These are phyloP conservation scores for Halcyon chelicuti DNA, from an alignment of 2,797 vertebrate species.

Conservation along the genomic window DNA sequence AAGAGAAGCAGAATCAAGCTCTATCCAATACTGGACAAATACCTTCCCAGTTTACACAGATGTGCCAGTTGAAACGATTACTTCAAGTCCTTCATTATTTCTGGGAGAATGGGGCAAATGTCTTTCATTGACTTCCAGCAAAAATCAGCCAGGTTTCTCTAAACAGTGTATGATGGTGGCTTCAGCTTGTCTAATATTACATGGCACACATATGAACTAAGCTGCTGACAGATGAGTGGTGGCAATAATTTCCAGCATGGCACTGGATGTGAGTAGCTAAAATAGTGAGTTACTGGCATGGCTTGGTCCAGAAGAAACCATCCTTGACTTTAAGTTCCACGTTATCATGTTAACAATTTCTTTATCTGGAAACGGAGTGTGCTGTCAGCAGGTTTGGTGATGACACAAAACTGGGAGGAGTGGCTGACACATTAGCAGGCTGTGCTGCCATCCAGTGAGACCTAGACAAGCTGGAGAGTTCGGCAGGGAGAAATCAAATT, in stretches of 20 bases:
- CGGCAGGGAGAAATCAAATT: no score
- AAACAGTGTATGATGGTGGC: neutral
- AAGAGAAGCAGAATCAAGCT: neutral
- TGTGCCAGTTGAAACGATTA: neutral
- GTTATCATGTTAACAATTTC: neutral
- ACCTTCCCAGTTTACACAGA: neutral
- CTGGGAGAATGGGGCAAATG: neutral
- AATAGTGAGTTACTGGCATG: neutral
- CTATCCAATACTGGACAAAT: neutral
- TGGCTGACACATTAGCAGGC: no score
- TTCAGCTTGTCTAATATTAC: neutral
- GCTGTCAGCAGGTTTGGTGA: no score
- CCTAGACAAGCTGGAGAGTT: no score
- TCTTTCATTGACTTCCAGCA: constrained; percentile 6
- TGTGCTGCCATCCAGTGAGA: no score
- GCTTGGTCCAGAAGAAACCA: neutral
- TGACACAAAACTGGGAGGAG: no score
- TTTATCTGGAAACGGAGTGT: neutral
- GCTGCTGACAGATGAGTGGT: neutral
- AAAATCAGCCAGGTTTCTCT: constrained; percentile 11
- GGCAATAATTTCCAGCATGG: neutral
- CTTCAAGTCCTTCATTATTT: neutral
- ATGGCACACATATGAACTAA: neutral
- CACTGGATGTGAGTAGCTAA: neutral
- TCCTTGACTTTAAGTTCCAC: neutral